Evolutionary conservation across 2,797 vertebrate genomes (phyloP), one percentile per base, ranked within the genome.

Genomic region (Cichlasoma orientale): DNA sequence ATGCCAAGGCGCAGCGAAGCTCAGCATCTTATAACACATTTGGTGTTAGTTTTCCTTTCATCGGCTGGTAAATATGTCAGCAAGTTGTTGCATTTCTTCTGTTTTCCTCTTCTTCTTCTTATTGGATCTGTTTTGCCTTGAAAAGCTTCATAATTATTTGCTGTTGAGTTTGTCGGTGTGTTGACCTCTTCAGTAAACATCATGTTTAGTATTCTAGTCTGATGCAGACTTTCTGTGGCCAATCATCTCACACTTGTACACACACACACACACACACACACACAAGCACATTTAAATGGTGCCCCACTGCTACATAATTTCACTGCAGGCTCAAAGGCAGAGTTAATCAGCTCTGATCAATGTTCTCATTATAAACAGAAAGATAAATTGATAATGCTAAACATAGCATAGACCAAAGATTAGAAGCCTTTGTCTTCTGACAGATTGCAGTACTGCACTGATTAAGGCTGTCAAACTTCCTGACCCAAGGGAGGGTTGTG

Each of bases 331-430:
- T 90, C 74, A 79, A 83, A 88, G 78, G 77, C 78, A 61, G 78
- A 90, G 70, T 89, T 89, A 91, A 93, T 93, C 89, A 90, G n/a
- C 79, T 84, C 84, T 78, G 88, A 92, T 93, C 85, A 91, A 91
- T 82, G 84, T 80, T 83, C 82, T 76, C 80, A 83, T 86, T 74
- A 85, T 78, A 77, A 88, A 87, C 84, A 84, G 82, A 85, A 72
- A 77, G 86, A 90, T 88, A 76, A 77, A 83, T 70, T 88, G 78
- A 89, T 92, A 81, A 89, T 73, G 75, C 79, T 80, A 55, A 83
- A 88, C 75, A 79, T 38, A 75, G 82, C 80, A 83, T 56, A 78
- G 78, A 80, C 50, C 36, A 58, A 61, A 82, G 86, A 92, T 86
- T 77, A 77, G 75, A 68, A 19, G 80, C 47, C 55, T 89, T 88